Base-by-base conservation (phyloP, 2,888 invertebrate genomes). In the Pyrochroa serraticornis region DNA sequence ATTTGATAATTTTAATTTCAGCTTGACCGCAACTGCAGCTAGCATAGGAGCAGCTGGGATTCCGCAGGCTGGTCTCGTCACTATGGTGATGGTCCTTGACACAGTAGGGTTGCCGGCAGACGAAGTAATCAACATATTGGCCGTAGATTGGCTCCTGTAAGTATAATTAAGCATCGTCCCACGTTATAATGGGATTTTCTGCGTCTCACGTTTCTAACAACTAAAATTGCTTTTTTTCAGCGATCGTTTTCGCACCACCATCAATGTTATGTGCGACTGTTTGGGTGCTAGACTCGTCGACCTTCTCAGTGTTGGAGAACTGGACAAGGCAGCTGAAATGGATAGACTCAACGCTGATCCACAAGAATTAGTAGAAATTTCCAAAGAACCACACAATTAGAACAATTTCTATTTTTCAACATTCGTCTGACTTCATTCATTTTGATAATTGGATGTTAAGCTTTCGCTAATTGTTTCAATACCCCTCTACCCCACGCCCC, bases 11-110 rank as follows among this genome's bases (percentile, higher is more conserved):
- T 55, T 55, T 37, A 34, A 7, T 67, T 70, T 13, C 59, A 79
- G 80, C 60, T 72, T 79, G 42, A 97, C 97, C 5, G 96, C 97
- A 13, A 98, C 97, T 0, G 90, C 96, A 50, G 97, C 97, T 0
- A 96, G 96, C 70, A 95, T 98, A 75, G 97, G 98, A 58, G 97
- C 97, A 10, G 97, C 97, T 7, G 96, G 97, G 42, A 95, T 98
- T 71, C 97, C 97, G 3, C 95, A 95, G 76, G 96, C 96, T 22
- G 96, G 96, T 37, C 86, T 97, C 70, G 93, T 96, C 44, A 97
- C 96, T 75, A 93, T 97, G 92, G 94, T 95, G 65, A 93, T 95
- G 92, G 95, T 95, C 51, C 82, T 95, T 69, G 93, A 95, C 77
- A 93, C 95, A 6, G 91, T 95, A 61, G 94, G 94, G 59, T 83